Evolutionary conservation across 1,140 invertebrate genomes (phyloP).

Genomic region (Camponotus pennsylvanicus): DNA sequence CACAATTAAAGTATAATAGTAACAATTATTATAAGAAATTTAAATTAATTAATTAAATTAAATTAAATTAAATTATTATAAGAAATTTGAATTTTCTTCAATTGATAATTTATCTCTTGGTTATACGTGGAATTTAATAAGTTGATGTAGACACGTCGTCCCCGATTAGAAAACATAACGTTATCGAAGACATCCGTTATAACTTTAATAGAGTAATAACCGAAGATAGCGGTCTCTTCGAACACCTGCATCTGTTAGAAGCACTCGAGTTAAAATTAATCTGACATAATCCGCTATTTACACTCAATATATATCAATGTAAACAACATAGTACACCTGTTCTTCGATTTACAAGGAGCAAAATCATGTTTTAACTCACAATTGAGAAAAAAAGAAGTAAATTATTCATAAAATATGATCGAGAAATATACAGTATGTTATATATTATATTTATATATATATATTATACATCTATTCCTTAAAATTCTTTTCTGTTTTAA

Average conservation of each 20-base stretch:
- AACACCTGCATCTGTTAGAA: slow-evolving; percentile 28
- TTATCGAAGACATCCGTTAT: slow-evolving; percentile 34
- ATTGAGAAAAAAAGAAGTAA: background rate
- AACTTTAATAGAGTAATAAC: slow-evolving; percentile 31
- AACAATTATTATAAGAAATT: no score
- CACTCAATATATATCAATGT: background rate
- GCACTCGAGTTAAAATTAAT: slow-evolving; percentile 27
- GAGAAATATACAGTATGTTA: background rate
- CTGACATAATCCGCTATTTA: slow-evolving; percentile 28
- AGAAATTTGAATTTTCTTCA: background rate
- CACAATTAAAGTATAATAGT: no score
- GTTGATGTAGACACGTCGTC: background rate
- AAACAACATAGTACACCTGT: background rate
- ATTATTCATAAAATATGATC: background rate
- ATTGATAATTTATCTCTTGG: background rate
- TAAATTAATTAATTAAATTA: no score
- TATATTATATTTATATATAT: no score
- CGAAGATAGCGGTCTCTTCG: slow-evolving; percentile 37
- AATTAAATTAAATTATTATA: background rate
- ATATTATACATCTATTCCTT: background rate
- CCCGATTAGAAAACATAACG: slow-evolving; percentile 7
- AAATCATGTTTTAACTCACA: background rate
- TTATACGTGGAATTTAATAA: background rate
- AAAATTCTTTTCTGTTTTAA: background rate
- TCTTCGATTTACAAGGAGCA: background rate